These are phyloP conservation scores for Caenorhabditis plicata DNA, from an alignment of 2,888 invertebrate species.

Conservation along the genomic window DNA sequence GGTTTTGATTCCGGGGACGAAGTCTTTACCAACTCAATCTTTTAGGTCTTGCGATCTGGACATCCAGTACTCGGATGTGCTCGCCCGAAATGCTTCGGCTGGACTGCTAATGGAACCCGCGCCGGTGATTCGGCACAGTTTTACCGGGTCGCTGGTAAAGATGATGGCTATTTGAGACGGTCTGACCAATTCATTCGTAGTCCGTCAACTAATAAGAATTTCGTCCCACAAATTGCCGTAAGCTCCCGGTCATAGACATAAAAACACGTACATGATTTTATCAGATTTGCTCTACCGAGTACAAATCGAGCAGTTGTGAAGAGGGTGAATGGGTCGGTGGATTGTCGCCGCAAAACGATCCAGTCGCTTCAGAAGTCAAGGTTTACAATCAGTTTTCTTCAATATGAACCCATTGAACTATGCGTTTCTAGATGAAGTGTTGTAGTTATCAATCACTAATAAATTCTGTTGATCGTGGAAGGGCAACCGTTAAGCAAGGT, in stretches of 20 bases:
- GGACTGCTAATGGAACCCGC: conserved; percentile 43
- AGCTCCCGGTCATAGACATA: background rate
- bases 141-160: conserved; percentile 48
- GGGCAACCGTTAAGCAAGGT: conserved; percentile 41
- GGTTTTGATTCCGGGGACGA: no score
- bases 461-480: conserved; percentile 47
- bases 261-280: background rate
- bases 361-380: conserved; percentile 20
- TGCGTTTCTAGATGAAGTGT: conserved; percentile 33
- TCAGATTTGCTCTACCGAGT: conserved; percentile 44
- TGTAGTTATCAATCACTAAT: conserved; percentile 46
- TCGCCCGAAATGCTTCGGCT: conserved; percentile 49
- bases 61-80: conserved; percentile 52
- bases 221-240: conserved; percentile 37
- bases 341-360: conserved; percentile 43
- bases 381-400: conserved; percentile 3
- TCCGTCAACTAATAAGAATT: conserved; percentile 21
- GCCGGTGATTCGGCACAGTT: conserved; percentile 50
- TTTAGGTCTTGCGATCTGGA: conserved; percentile 45
- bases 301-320: conserved; percentile 35
- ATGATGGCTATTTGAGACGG: conserved; percentile 47
- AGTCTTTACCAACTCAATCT: no score
- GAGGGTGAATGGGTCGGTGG: conserved; percentile 53
- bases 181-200: conserved; percentile 30
- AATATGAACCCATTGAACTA: no score